Percentiles rank a stretch among this genome's conserved stretches.
These are phyloP conservation scores for Frieseomelitta varia DNA, from an alignment of 1,140 invertebrate species.

Conservation along the genomic window DNA sequence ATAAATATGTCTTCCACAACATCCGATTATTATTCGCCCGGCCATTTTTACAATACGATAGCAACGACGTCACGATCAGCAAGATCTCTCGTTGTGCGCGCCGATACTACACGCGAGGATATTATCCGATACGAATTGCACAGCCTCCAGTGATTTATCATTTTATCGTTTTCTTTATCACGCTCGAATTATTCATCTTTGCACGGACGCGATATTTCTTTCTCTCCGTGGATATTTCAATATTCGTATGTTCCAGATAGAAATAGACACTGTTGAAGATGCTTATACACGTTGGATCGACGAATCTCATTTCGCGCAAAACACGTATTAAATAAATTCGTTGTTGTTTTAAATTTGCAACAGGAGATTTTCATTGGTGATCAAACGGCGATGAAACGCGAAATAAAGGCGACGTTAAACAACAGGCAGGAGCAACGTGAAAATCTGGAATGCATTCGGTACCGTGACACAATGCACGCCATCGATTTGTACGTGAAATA, in stretches of 20 bases:
- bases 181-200: conserved; percentile 13
- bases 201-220: neutral
- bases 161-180: neutral
- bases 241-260: neutral
- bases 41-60: conserved; percentile 8
- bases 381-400: neutral
- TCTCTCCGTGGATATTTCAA: neutral
- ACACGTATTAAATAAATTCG: neutral
- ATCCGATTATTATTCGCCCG: neutral
- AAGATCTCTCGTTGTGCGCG: neutral
- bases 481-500: conserved; percentile 48
- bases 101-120: neutral
- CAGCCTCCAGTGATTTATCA: neutral
- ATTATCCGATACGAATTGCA: neutral
- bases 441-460: conserved; percentile 17
- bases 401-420: neutral
- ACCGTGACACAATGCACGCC: neutral
- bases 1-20: conserved; percentile 4
- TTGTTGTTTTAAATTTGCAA: neutral
- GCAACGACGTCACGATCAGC: neutral
- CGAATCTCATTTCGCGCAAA: neutral
- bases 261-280: neutral
- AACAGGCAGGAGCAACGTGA: neutral
- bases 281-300: too few relatives aligned
- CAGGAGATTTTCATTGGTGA: neutral